Conservation (phyloP, 2,888 invertebrate species). For the Eupithecia inturbata region DNA sequence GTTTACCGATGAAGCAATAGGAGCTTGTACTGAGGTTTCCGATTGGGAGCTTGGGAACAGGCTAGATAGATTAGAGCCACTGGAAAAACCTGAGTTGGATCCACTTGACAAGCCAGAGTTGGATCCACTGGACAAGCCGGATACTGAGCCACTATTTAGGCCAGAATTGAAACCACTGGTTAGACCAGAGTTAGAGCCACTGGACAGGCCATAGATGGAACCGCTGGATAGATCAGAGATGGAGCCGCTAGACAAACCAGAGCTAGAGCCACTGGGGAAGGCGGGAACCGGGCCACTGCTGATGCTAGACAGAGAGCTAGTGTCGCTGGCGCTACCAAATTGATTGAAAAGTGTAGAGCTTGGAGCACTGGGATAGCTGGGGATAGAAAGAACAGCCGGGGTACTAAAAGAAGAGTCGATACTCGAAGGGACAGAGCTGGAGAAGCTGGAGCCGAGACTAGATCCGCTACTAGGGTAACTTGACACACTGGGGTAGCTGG, state of each 20-base stretch:
- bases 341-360: not conserved
- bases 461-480: conserved; percentile 16
- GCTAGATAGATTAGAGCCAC: conserved; percentile 26
- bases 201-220: conserved; percentile 6
- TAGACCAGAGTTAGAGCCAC: conserved; percentile 20
- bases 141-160: not conserved
- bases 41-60: conserved; percentile 25
- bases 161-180: conserved; percentile 16
- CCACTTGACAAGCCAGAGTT: not conserved
- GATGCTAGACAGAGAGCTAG: conserved; percentile 8
- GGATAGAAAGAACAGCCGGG: conserved; percentile 12
- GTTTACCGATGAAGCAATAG: conserved; percentile 17
- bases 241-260: conserved; percentile 13
- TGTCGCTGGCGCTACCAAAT: not conserved
- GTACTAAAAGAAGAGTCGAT: conserved; percentile 6
- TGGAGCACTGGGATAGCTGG: not conserved
- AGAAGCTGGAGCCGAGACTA: conserved; percentile 15
- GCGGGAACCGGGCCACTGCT: not conserved
- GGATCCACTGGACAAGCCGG: not conserved
- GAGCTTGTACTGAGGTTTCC: conserved; percentile 26
- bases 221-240: conserved; percentile 12
- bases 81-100: not conserved
- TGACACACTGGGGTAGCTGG: conserved; percentile 19
- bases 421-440: conserved; percentile 9
- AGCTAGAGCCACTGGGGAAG: conserved; percentile 15